phyloP scores from a whole-genome alignment of 1,140 invertebrate species.

The Scylla paramamosain region DNA sequence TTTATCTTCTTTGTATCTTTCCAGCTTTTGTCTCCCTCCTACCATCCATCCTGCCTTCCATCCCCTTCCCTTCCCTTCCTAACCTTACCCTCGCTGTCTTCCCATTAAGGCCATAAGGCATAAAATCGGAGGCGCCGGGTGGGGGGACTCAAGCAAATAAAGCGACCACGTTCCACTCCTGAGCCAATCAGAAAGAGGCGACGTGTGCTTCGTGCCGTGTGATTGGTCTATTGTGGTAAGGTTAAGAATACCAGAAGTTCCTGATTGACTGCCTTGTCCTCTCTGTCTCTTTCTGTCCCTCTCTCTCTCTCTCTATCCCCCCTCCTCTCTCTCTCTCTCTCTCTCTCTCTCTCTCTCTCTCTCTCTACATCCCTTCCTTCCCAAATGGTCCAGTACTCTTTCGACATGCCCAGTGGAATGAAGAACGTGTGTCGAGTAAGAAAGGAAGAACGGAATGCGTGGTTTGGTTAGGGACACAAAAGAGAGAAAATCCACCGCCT shows the following conservation, averaged over 20 bases:
- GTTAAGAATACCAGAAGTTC: too few relatives aligned
- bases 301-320: too few relatives aligned
- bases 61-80: background rate
- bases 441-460: background rate
- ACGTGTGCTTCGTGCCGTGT: background rate
- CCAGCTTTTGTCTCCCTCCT: background rate
- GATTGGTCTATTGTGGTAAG: too few relatives aligned
- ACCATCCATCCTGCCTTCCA: background rate
- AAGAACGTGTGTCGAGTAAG: background rate
- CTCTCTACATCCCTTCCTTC: too few relatives aligned
- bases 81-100: background rate
- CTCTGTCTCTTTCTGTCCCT: too few relatives aligned
- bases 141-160: slow-evolving; percentile 11
- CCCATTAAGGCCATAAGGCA: background rate
- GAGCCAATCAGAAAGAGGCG: background rate
- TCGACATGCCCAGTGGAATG: too few relatives aligned
- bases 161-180: background rate
- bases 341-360: too few relatives aligned
- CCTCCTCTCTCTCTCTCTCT: too few relatives aligned
- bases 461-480: background rate
- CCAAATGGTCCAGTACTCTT: too few relatives aligned
- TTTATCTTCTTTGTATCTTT: background rate
- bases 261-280: too few relatives aligned
- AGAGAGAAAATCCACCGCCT: background rate
- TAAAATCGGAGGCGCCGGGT: slow-evolving; percentile 2